Base-by-base conservation (phyloP, 2,888 invertebrate species). In the Lasioglossum pauxillum region DNA sequence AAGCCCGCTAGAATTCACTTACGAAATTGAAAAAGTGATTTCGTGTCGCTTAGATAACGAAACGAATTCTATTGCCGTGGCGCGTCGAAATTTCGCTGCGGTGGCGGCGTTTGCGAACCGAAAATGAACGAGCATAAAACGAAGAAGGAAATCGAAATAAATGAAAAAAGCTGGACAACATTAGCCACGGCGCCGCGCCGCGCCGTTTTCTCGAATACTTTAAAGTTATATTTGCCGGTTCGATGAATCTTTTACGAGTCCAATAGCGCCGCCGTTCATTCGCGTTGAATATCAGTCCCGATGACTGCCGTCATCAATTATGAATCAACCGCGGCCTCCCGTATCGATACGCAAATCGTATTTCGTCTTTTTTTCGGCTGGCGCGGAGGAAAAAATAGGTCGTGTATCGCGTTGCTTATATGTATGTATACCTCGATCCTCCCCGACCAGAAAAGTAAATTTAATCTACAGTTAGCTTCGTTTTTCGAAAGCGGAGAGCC, bases 1-100 rank as follows among this genome's bases (percentile, higher is more conserved):
- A 35, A 53, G 44, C 23, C 73, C 60, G 78, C 72, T 78, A 82
- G 60, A 72, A 78, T 82, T 71, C 78, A 8, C n/a, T 31, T 41
- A 16, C 44, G 72, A 72, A 60, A 57, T 16, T 38, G 72, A 12
- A 8, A 53, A 60, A 74, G 35, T 64, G 76, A 81, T 80, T 75
- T 53, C 49, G 41, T 31, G 46, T 75, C 75, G 38, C 75, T 80
- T 75, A 73, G 74, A 35, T 12, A 38, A 19, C 19, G 64, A 38
- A 67, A 74, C 74, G 27, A 80, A 75, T 80, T 64, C 64, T 31
- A 27, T 67, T 79, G n/a, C 38, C n/a, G 14, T 35, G 64, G 64
- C 46, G 19, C 31, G 14, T 19, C 31, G 35, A 35, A 53, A 69
- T 53, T 53, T n/a, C 67, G 19, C 38, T 10, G 23, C 69, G 69